Conservation (phyloP, 1,140 invertebrate genomes). For the Tyrophagus putrescentiae region DNA sequence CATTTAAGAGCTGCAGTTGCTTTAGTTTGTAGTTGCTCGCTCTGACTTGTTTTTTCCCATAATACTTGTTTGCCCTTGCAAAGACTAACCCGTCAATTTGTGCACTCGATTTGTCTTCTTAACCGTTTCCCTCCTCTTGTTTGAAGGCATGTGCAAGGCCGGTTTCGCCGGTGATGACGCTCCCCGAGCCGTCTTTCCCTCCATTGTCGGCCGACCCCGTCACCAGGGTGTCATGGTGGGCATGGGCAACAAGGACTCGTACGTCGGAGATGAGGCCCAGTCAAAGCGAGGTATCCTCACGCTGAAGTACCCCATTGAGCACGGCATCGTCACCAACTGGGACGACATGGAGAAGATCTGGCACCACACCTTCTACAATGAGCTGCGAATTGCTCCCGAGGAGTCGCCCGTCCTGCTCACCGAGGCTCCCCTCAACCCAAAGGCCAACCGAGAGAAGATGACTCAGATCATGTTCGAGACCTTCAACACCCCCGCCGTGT, state of each 20-base stretch:
- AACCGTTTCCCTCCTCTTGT: too few relatives aligned
- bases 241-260: constrained; percentile 39
- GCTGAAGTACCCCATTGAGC: constrained; percentile 40
- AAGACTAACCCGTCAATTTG: too few relatives aligned
- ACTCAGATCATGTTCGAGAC: constrained; percentile 47
- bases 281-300: constrained; percentile 37
- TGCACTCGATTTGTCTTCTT: too few relatives aligned
- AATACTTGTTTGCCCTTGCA: too few relatives aligned
- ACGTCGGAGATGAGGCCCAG: constrained; percentile 36
- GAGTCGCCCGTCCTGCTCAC: constrained; percentile 38
- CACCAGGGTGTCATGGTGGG: constrained; percentile 39
- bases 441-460: constrained; percentile 40
- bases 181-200: constrained; percentile 48
- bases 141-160: constrained; percentile 51
- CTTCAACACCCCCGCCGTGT: constrained; percentile 75
- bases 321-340: constrained; percentile 43
- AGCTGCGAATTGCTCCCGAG: constrained; percentile 40
- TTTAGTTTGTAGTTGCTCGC: too few relatives aligned
- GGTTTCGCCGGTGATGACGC: constrained; percentile 50
- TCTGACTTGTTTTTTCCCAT: too few relatives aligned
- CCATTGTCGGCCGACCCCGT: constrained; percentile 45
- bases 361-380: constrained; percentile 43
- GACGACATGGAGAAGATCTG: constrained; percentile 39
- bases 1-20: too few relatives aligned
- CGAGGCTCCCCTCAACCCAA: constrained; percentile 36